Base-by-base conservation (phyloP, 2,113 vertebrate genomes). In the Hiodon tergisus region DNA sequence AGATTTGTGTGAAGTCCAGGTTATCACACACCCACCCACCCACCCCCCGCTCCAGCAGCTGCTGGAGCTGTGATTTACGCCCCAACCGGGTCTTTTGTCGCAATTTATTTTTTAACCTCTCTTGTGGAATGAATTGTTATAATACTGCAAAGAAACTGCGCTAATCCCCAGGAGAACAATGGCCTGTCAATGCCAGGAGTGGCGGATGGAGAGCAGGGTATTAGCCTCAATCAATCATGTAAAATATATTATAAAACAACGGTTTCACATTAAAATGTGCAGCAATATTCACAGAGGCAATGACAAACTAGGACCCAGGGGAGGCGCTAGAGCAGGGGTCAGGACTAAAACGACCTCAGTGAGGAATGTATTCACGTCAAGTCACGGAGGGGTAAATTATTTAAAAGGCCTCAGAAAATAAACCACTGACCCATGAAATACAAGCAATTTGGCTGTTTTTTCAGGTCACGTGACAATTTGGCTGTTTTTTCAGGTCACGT, bases 341-440 rank as follows among this genome's bases (percentile, higher is more conserved):
- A 48, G 55, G 8, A 14, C 57, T 53, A 16, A 62, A 68, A 69
- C 47, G 50, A 65, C 17, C 2, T 66, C 57, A 9, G 67, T 54
- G 4, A 69, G 31, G 51, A 66, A 52, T 6, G 16, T 52, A 73
- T 75, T 67, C 73, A 68, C 59, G 46, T 73, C n/a, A 63, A 62
- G 60, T 48, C 60, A 73, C 63, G 67, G 63, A 63, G 53, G 73
- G 55, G 63, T 75, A 75, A 66, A 68, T 78, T 78, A 73, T 73
- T 74, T 69, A 74, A 74, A 78, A 59, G 71, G 51, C 65, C 73
- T 68, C 50, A 3, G 50, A 73, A 78, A 69, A 85, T 62, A 78
- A 91, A 88, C 82, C 87, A 80, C 77, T 90, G 89, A 91, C 88
- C 87, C 88, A 85, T 84, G 88, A 83, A 88, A 83, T 84, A 86